A percentile compares a stretch with the other conserved stretches of the same genome.
Evolutionary conservation across 2,888 invertebrate genomes (phyloP).

Genomic region (Hipparchia sbordonii): DNA sequence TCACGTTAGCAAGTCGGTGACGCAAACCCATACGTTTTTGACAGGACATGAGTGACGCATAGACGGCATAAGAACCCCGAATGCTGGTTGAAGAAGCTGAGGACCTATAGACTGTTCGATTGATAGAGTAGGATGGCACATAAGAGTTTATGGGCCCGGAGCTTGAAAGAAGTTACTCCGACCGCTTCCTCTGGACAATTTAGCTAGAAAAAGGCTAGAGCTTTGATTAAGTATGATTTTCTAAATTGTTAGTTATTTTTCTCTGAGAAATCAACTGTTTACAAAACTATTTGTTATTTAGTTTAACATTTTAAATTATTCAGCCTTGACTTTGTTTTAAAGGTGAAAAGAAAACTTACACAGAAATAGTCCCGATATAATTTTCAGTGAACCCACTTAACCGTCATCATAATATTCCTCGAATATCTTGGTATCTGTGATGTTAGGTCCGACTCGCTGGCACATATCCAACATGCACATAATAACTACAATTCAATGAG

Average conservation of each 20-base stretch:
- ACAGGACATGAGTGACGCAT: too few relatives aligned
- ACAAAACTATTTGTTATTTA: slow-evolving; percentile 4
- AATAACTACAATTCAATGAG: slow-evolving; percentile 84
- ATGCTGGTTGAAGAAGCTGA: too few relatives aligned
- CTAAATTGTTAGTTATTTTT: not conserved
- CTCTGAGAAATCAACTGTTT: slow-evolving; percentile 8
- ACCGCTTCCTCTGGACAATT: not conserved
- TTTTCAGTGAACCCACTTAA: slow-evolving; percentile 31
- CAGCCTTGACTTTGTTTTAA: slow-evolving; percentile 31
- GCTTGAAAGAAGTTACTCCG: too few relatives aligned
- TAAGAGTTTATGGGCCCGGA: too few relatives aligned
- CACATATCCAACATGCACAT: slow-evolving; percentile 81
- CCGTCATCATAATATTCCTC: slow-evolving; percentile 58
- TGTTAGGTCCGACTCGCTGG: slow-evolving; percentile 74
- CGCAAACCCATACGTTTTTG: too few relatives aligned
- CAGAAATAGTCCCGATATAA: slow-evolving; percentile 30
- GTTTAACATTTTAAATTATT: not conserved
- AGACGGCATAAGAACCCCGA: too few relatives aligned
- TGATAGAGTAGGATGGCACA: too few relatives aligned
- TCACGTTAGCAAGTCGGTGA: too few relatives aligned
- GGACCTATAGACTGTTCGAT: too few relatives aligned
- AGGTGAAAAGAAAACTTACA: slow-evolving; percentile 23
- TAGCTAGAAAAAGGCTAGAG: not conserved
- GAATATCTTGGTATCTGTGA: slow-evolving; percentile 76
- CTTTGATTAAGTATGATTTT: too few relatives aligned